Evolutionary conservation across 1,140 invertebrate species (phyloP).

Genomic region (Pseudomyrmex flavicornis): DNA sequence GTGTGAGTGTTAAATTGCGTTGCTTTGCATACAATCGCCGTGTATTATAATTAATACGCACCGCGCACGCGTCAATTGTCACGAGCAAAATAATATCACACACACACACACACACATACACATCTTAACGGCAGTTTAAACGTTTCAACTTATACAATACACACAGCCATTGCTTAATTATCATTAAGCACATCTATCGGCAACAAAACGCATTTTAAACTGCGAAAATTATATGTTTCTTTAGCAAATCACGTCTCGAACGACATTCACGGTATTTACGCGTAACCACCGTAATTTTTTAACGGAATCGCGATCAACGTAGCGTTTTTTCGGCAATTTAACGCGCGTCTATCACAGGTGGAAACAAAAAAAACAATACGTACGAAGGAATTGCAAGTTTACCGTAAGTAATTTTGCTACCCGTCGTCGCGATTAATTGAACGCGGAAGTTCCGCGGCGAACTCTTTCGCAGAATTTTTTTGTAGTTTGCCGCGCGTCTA

Average conservation of each 20-base stretch:
- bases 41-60: background rate
- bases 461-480: background rate
- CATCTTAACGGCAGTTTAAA: background rate
- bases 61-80: background rate
- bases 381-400: background rate
- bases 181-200: background rate
- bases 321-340: slow-evolving; percentile 32
- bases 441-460: slow-evolving; percentile 7
- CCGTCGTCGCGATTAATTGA: background rate
- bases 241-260: slow-evolving; percentile 2
- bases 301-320: slow-evolving; percentile 26
- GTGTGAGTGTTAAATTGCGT: background rate
- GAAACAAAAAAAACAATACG: background rate
- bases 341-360: background rate
- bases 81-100: background rate
- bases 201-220: too few relatives aligned
- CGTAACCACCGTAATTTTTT: slow-evolving; percentile 40
- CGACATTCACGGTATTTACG: slow-evolving; percentile 36
- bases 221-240: too few relatives aligned
- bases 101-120: background rate
- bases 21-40: background rate
- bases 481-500: slow-evolving; percentile 2
- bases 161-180: background rate
- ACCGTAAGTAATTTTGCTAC: background rate
- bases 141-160: too few relatives aligned